phyloP scores from a whole-genome alignment of 2,113 vertebrate species.

The Glaucidium brasilianum region DNA sequence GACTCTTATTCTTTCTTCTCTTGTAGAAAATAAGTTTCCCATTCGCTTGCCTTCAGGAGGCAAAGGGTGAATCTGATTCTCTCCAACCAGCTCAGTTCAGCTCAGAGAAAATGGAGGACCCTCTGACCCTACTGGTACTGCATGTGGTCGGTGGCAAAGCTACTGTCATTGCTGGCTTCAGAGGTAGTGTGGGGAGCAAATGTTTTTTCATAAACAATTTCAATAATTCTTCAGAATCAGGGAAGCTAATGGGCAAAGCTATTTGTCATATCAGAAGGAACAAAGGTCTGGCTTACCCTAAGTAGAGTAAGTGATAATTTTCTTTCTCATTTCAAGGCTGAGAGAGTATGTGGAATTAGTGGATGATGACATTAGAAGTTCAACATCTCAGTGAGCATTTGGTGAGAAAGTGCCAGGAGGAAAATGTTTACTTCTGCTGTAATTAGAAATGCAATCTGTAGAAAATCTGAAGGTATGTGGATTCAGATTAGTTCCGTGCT shows the following conservation, averaged over 20 bases:
- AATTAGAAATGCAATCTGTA: slow-evolving; percentile 20
- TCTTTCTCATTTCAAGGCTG: background rate
- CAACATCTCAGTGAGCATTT: background rate
- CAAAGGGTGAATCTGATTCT: background rate
- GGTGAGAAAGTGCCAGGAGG: background rate
- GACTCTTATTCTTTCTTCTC: background rate
- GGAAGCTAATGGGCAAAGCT: background rate
- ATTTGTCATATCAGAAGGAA: background rate
- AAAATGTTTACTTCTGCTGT: slow-evolving; percentile 13
- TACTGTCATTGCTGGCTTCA: background rate
- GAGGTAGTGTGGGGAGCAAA: background rate
- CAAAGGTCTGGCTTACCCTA: background rate
- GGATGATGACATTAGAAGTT: background rate
- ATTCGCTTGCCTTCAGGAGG: background rate
- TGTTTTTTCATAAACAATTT: background rate
- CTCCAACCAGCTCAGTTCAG: background rate
- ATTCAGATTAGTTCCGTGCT: background rate
- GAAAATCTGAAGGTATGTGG: slow-evolving; percentile 8
- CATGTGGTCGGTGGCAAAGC: background rate
- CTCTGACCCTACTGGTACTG: background rate
- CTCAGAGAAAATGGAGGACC: background rate
- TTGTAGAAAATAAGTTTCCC: background rate
- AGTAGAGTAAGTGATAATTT: background rate
- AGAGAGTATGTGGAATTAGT: background rate
- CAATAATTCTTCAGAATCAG: background rate